These are phyloP conservation scores for Melanaphis sacchari DNA, from an alignment of 1,140 invertebrate genomes.

Conservation along the genomic window DNA sequence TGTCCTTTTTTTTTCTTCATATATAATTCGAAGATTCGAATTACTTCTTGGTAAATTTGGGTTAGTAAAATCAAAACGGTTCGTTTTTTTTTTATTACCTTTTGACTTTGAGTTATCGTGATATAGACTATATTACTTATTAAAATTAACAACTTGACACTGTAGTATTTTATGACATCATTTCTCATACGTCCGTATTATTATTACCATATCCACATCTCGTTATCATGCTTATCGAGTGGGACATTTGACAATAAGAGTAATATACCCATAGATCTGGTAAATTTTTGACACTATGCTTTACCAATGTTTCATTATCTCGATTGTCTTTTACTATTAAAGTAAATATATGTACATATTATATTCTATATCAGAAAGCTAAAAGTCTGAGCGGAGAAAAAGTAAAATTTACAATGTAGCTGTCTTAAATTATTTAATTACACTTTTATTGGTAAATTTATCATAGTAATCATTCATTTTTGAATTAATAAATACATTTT, in stretches of 20 bases:
- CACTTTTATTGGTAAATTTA: no score
- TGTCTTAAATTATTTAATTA: no score
- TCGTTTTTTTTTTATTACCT: neutral
- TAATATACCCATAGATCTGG: neutral
- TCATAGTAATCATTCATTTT: no score
- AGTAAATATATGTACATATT: neutral
- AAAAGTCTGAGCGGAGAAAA: no score
- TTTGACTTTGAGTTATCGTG: neutral
- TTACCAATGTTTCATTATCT: neutral
- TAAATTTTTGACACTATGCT: neutral
- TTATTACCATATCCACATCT: constrained; percentile 11
- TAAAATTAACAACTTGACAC: neutral
- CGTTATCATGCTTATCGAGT: neutral
- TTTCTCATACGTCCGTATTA: neutral
- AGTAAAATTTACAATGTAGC: no score
- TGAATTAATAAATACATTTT: no score
- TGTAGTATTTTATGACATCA: neutral
- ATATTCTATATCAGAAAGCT: no score
- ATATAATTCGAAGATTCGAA: neutral
- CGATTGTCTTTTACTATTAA: neutral
- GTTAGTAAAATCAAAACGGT: neutral
- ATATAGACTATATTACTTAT: neutral
- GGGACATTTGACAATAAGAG: neutral
- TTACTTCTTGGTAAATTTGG: neutral
- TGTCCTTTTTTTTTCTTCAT: neutral